Evolutionary conservation across 2,888 invertebrate species (phyloP).

Genomic region (Sericinus montela): DNA sequence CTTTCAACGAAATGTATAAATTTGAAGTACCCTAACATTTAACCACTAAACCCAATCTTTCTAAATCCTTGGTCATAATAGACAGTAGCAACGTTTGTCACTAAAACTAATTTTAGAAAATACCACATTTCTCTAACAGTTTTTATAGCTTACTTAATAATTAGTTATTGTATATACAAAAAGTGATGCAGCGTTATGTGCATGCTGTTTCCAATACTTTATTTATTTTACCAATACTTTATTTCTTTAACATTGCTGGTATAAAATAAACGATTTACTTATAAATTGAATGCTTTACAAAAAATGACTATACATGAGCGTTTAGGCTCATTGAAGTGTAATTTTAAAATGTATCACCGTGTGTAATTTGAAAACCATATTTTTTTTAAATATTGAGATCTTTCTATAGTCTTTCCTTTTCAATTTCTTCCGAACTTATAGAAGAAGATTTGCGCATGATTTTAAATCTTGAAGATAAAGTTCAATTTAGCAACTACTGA

Average conservation of each 20-base stretch:
- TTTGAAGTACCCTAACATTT: not conserved
- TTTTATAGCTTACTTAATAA: not conserved
- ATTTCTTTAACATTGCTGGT: too few species aligned
- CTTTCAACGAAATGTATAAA: not conserved
- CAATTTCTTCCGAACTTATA: constrained; percentile 18
- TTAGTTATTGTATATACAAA: too few species aligned
- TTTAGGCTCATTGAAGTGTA: too few species aligned
- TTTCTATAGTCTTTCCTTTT: constrained; percentile 18
- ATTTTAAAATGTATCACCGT: too few species aligned
- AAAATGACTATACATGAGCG: too few species aligned
- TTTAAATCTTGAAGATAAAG: constrained; percentile 23
- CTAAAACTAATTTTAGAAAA: not conserved
- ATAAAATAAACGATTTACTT: too few species aligned
- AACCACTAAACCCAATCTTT: not conserved
- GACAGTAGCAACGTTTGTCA: not conserved
- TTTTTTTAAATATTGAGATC: constrained; percentile 17
- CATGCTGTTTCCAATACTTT: too few species aligned
- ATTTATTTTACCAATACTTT: too few species aligned
- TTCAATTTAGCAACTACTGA: constrained; percentile 25
- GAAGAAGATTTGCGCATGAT: constrained; percentile 4
- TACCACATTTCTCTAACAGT: not conserved
- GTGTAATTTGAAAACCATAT: not conserved
- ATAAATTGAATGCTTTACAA: too few species aligned
- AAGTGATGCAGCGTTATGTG: too few species aligned
- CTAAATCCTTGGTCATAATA: not conserved